Evolutionary conservation across 2,888 invertebrate species (phyloP).

Genomic region (Drosophila putrida): DNA sequence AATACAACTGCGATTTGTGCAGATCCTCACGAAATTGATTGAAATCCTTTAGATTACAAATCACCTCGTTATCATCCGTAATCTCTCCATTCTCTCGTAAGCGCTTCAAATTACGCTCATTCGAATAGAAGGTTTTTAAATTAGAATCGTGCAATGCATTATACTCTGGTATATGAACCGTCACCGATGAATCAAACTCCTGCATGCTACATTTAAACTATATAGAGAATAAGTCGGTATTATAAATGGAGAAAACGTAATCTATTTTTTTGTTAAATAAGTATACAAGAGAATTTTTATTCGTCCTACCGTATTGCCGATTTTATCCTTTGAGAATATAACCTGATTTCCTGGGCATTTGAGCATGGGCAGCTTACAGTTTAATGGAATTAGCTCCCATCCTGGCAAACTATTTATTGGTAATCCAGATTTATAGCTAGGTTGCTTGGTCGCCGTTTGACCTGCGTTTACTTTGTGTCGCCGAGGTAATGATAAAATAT

Average conservation of each 20-base stretch:
- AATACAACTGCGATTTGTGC: constrained; percentile 87
- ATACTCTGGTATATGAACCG: constrained; percentile 85
- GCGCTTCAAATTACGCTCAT: constrained; percentile 83
- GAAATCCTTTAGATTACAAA: constrained; percentile 88
- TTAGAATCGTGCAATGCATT: constrained; percentile 88
- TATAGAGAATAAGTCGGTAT: neutral
- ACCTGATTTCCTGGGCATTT: constrained; percentile 84
- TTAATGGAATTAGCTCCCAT: constrained; percentile 83
- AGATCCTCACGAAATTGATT: constrained; percentile 88
- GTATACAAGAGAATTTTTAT: neutral
- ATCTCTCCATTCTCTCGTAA: constrained; percentile 87
- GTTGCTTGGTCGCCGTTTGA: constrained; percentile 68
- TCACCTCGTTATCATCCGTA: constrained; percentile 87
- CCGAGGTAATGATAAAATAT: constrained; percentile 80
- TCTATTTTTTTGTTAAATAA: constrained; percentile 25
- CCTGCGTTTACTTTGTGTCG: constrained; percentile 63
- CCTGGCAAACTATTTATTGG: constrained; percentile 84
- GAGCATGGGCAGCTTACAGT: constrained; percentile 84
- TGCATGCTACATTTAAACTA: constrained; percentile 76
- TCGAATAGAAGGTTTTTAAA: constrained; percentile 86
- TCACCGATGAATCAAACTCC: constrained; percentile 81
- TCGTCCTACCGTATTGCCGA: constrained; percentile 79
- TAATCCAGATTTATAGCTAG: constrained; percentile 72
- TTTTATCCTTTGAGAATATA: constrained; percentile 84
- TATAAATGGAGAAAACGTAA: neutral